phyloP scores from a whole-genome alignment of 2,797 vertebrate species.

The Podarcis lilfordi region DNA sequence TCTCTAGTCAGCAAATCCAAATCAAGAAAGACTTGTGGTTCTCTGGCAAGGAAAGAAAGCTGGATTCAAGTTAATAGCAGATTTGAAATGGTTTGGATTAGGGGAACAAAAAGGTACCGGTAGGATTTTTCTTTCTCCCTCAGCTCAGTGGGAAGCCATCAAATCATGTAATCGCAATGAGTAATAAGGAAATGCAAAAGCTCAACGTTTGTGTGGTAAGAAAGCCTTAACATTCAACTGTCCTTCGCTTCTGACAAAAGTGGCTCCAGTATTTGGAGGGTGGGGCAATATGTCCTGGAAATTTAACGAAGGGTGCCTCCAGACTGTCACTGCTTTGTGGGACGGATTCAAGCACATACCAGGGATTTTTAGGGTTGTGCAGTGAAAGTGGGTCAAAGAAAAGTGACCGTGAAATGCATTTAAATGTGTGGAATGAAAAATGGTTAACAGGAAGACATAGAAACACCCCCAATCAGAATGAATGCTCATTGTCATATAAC shows the following conservation, averaged over 20 bases:
- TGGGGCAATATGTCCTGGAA: background rate
- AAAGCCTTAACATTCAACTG: slow-evolving; percentile 58
- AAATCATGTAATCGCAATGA: background rate
- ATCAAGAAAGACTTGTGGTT: background rate
- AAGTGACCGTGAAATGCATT: no score
- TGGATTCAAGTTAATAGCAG: background rate
- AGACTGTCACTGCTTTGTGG: no score
- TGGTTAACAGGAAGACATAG: no score
- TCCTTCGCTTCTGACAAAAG: background rate
- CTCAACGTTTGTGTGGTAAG: slow-evolving; percentile 53
- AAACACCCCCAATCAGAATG: no score
- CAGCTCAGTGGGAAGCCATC: background rate
- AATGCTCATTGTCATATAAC: no score
- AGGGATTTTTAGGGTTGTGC: no score
- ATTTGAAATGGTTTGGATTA: slow-evolving; percentile 7
- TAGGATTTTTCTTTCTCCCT: background rate
- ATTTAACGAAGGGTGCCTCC: background rate
- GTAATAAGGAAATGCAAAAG: slow-evolving; percentile 12
- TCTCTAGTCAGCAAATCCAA: background rate
- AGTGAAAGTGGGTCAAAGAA: no score
- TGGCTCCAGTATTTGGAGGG: background rate
- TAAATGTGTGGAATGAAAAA: no score
- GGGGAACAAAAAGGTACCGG: background rate
- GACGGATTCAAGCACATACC: no score
- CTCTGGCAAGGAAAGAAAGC: background rate